These are phyloP conservation scores for Leuciscus waleckii DNA, from an alignment of 2,797 vertebrate species.

Conservation along the genomic window DNA sequence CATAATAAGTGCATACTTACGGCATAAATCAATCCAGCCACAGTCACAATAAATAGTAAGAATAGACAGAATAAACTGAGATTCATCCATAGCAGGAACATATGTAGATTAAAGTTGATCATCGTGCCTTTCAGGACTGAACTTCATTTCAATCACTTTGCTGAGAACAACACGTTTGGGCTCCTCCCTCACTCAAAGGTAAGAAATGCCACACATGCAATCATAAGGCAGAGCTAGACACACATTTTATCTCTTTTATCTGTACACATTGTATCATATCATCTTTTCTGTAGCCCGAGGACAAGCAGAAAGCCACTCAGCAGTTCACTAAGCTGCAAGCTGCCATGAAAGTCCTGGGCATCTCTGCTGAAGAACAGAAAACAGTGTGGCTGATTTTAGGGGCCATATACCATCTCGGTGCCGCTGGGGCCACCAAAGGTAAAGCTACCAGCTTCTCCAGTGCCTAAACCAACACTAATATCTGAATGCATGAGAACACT, in stretches of 20 bases:
- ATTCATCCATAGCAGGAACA: background rate
- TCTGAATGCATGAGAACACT: background rate
- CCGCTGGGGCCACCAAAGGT: slow-evolving; percentile 96
- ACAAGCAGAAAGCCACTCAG: slow-evolving; percentile 92
- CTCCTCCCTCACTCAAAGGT: slow-evolving; percentile 89
- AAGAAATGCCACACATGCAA: slow-evolving; percentile 41
- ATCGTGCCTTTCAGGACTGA: slow-evolving; percentile 83
- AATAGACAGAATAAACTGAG: background rate
- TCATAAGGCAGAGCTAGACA: background rate
- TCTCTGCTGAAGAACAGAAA: slow-evolving; percentile 90
- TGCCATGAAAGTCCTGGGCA: slow-evolving; percentile 94
- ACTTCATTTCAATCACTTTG: slow-evolving; percentile 94
- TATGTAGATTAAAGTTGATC: background rate
- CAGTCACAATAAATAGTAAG: background rate
- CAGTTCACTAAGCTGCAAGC: slow-evolving; percentile 95
- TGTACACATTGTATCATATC: background rate
- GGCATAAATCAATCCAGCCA: background rate
- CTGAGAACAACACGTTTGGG: slow-evolving; percentile 90
- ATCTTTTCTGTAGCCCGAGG: slow-evolving; percentile 82
- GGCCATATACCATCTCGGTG: slow-evolving; percentile 94
- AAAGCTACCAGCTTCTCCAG: slow-evolving; percentile 52
- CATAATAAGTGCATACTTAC: background rate
- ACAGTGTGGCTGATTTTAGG: slow-evolving; percentile 93
- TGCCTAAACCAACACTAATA: background rate
- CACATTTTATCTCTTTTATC: background rate